Evolutionary conservation across 2,113 vertebrate genomes (phyloP), one percentile per base, ranked within the genome.

Genomic region (Tonatia bakeri): DNA sequence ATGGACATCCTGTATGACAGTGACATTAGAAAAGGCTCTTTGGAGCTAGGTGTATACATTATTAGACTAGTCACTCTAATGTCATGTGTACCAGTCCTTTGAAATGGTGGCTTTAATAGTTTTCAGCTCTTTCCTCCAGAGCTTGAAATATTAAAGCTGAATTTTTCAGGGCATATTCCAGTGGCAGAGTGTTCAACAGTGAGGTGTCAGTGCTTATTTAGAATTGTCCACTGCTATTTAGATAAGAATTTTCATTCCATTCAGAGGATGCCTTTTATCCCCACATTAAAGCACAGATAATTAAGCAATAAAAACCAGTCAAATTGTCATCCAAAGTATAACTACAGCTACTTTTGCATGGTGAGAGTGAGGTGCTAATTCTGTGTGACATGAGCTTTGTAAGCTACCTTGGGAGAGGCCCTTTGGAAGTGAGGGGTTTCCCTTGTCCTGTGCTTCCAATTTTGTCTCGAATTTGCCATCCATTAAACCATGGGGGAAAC

Each of bases 251-350:
- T 94, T 87, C 91, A 87, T 93, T 96, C 94, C 94, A 81, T 96
- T 97, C 89, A 95, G 75, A 97, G 76, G 93, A 96, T 97, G 94
- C 94, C 96, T 96, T 97, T 95, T 96, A 93, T 91, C 89, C 94
- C 97, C 83, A 70, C 91, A 67, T 87, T 91, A 96, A 98, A 98
- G 97, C 97, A 98, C 97, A 98, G 94, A 93, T 94, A 93, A 96
- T 91, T 95, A 95, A 98, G 97, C 97, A 98, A 98, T 98, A 98
- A 97, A 97, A 96, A 96, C 40, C 64, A 54, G 24, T 94, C 64
- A 95, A 95, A 96, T 89, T 94, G 75, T 97, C 72, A 89, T 94
- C 96, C 91, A 97, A 76, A 97, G 94, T 95, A 94, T 14, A 96
- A 90, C 89, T 81, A 45, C 89, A 83, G 0, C 94, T 97, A 94